Evolutionary conservation across 37 sponge, comb jelly and placozoan species (phyloP).

Genomic region (Ephydatia muelleri): DNA sequence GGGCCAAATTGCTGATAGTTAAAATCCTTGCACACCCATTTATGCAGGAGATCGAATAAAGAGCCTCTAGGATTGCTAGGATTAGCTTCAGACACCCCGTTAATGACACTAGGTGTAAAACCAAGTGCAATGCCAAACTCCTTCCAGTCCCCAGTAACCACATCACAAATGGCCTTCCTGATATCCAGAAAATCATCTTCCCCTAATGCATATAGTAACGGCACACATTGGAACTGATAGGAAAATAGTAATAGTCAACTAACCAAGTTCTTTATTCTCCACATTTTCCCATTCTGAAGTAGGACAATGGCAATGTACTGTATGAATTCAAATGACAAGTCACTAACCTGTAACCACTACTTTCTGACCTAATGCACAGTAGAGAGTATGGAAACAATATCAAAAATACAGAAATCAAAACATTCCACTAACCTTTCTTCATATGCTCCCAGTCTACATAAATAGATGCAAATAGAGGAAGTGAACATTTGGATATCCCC

Average conservation of each 20-base stretch:
- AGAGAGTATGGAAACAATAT: too few species aligned
- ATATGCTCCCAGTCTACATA: too few species aligned
- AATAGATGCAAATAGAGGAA: too few species aligned
- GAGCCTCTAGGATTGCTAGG: background rate
- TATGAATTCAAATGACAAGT: background rate
- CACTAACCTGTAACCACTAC: too few species aligned
- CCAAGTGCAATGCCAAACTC: background rate
- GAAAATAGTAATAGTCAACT: background rate
- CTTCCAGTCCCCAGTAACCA: background rate
- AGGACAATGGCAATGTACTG: background rate
- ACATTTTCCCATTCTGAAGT: background rate
- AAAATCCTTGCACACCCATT: background rate
- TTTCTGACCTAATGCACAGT: too few species aligned
- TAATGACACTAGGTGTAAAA: background rate
- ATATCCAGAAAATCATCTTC: background rate
- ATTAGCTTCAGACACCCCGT: background rate
- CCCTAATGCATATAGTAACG: background rate
- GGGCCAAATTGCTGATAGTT: background rate
- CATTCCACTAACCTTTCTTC: too few species aligned
- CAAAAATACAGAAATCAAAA: too few species aligned
- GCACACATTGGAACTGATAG: background rate
- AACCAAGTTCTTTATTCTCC: background rate
- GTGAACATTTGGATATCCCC: too few species aligned
- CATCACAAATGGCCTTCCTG: background rate
- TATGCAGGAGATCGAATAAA: background rate